Evolutionary conservation across 2,888 invertebrate species (phyloP).

Genomic region (Toxonevra muliebris): DNA sequence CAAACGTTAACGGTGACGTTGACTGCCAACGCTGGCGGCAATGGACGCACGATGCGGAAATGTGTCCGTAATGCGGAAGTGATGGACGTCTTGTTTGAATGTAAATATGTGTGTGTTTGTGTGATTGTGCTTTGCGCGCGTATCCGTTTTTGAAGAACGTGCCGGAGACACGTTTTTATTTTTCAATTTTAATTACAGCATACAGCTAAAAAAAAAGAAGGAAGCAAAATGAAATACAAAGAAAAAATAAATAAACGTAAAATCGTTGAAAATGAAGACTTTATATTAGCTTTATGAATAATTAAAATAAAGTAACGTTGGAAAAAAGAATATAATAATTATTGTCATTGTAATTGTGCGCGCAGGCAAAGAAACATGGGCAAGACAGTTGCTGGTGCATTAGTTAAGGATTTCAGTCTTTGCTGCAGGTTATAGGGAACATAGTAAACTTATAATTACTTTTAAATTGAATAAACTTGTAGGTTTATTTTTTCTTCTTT

Average conservation of each 20-base stretch:
- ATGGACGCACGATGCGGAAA: no score
- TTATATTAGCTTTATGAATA: slow-evolving; percentile 14
- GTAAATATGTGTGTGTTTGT: not conserved
- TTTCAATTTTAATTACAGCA: slow-evolving; percentile 20
- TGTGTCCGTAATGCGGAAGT: slow-evolving; percentile 11
- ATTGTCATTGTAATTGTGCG: no score
- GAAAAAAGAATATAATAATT: not conserved
- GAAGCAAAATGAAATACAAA: not conserved
- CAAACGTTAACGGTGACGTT: not conserved
- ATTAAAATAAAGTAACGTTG: slow-evolving; percentile 12
- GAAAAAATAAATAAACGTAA: not conserved
- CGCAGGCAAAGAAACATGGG: no score
- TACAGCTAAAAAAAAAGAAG: not conserved
- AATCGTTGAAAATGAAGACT: not conserved
- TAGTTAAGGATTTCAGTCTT: no score
- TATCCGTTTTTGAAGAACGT: slow-evolving; percentile 1
- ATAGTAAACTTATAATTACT: no score
- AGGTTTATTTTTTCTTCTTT: no score
- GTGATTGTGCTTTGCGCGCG: not conserved
- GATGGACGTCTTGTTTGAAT: slow-evolving; percentile 18
- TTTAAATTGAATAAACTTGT: no score
- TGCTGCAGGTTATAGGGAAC: no score
- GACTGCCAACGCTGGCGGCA: no score
- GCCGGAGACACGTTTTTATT: slow-evolving; percentile 18
- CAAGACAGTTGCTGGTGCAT: no score